Evolutionary conservation across 2,888 invertebrate genomes (phyloP), one percentile per base, ranked within the genome.

Genomic region (Sarcophaga caerulescens): DNA sequence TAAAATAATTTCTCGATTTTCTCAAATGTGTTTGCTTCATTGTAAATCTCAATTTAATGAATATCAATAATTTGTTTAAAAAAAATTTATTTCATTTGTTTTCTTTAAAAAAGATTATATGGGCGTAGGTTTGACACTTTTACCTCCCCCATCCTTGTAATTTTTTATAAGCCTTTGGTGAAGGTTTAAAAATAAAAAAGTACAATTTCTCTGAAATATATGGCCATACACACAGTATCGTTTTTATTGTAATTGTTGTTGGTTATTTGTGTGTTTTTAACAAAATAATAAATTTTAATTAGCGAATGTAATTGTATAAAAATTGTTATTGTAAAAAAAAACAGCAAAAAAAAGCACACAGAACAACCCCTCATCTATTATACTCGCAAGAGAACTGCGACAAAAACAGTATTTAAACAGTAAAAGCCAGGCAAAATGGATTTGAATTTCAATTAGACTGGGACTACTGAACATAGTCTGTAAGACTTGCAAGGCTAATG

Each of bases 261-360:
- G n/a, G 52, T 52, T 47, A 14, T 60, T 59, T 70, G 62, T 52
- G 17, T 66, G 52, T 76, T 52, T 66, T 57, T 17, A 2, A 21
- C 23, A 63, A 63, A 52, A 73, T 74, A 77, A 81, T 81, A 81
- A 77, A 86, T 81, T 84, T 86, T 78, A 83, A 86, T 86, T 81
- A 86, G 77, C 66, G 77, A 11, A 70, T 81, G 77, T 86, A 84
- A 86, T 86, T 86, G 83, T 60, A 74, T 65, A 74, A 84, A 74
- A 86, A 84, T 74, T 59, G 83, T 85, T 80, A 73, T 83, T 82
- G 75, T 68, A 81, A 84, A 74, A 78, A 52, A 14, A 52, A 52
- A 14, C 10, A 47, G 21, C n/a, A 5, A 2, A 70, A 14, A 57
- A 71, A 59, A 59, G 12, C 12, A 52, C 1, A 14, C 47, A 52